Evolutionary conservation across 2,113 vertebrate genomes (phyloP).

Genomic region (Sinocyclocheilus anshuiensis): DNA sequence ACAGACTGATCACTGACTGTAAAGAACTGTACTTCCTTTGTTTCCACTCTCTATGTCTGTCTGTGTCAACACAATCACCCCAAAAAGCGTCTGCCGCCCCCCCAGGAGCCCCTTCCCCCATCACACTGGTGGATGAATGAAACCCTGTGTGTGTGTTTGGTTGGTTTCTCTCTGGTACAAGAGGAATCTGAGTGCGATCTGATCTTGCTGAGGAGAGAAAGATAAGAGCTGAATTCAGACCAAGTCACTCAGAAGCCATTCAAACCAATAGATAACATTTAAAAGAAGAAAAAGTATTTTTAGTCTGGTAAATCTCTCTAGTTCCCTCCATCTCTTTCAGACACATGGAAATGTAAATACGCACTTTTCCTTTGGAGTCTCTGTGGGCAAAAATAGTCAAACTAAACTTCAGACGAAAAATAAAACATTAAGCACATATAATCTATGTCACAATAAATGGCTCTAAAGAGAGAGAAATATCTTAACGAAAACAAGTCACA

Average conservation of each 20-base stretch:
- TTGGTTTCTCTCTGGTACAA: slow-evolving; percentile 11
- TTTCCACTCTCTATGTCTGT: not conserved
- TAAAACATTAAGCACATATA: not conserved
- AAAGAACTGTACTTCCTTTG: slow-evolving; percentile 1
- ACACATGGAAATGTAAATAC: slow-evolving; percentile 43
- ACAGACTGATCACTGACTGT: slow-evolving; percentile 9
- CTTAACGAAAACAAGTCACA: not conserved
- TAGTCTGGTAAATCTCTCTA: not conserved
- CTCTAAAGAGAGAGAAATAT: not conserved
- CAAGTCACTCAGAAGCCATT: slow-evolving; percentile 50
- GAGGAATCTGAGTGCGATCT: slow-evolving; percentile 35
- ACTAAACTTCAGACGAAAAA: not conserved
- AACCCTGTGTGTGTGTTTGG: slow-evolving; percentile 8
- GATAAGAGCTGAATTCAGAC: slow-evolving; percentile 44
- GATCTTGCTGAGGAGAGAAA: slow-evolving; percentile 48
- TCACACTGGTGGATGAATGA: slow-evolving; percentile 38
- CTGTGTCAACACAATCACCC: slow-evolving; percentile 11
- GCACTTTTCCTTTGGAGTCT: not conserved
- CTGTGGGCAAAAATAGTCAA: not conserved
- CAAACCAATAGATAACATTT: slow-evolving; percentile 35
- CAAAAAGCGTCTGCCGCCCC: slow-evolving; percentile 9
- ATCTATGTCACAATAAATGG: not conserved
- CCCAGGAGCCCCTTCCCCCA: slow-evolving; percentile 44
- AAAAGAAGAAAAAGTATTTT: not conserved
- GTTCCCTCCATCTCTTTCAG: slow-evolving; percentile 40